Conservation (phyloP, 1,140 invertebrate genomes). For the Condylostylus longicornis region DNA sequence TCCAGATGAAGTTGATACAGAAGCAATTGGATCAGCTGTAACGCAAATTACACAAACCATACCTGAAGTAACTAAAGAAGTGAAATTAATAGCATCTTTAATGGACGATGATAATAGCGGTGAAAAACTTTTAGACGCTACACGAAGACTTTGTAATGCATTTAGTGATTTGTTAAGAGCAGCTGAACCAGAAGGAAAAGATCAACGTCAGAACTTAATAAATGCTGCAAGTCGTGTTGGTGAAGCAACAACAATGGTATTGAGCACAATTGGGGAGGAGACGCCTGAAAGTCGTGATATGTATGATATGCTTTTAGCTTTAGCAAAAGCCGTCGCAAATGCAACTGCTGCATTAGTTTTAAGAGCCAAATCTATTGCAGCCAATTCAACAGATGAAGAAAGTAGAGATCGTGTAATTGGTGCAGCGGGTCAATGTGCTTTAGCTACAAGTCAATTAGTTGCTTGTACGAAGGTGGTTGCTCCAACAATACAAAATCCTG, state of each 20-base stretch:
- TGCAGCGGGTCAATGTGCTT: slow-evolving; percentile 88
- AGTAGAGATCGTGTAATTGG: slow-evolving; percentile 81
- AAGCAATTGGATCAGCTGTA: slow-evolving; percentile 91
- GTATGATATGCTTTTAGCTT: slow-evolving; percentile 68
- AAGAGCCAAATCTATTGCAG: slow-evolving; percentile 86
- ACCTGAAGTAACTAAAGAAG: slow-evolving; percentile 88
- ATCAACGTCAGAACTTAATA: slow-evolving; percentile 82
- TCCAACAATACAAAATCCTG: slow-evolving; percentile 70
- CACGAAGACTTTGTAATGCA: slow-evolving; percentile 77
- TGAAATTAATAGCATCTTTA: slow-evolving; percentile 86
- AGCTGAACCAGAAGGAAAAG: slow-evolving; percentile 83
- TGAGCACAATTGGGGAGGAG: slow-evolving; percentile 90
- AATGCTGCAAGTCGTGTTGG: slow-evolving; percentile 90
- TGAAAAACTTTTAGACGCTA: slow-evolving; percentile 78
- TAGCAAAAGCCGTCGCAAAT: slow-evolving; percentile 93
- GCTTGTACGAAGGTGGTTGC: slow-evolving; percentile 92
- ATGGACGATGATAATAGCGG: slow-evolving; percentile 74
- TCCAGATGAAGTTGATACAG: slow-evolving; percentile 75
- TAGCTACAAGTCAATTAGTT: slow-evolving; percentile 93
- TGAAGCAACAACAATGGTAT: slow-evolving; percentile 84
- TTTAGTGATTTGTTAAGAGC: slow-evolving; percentile 90
- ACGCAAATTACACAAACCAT: slow-evolving; percentile 92
- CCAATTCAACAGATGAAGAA: slow-evolving; percentile 61
- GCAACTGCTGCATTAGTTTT: slow-evolving; percentile 88
- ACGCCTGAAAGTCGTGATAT: slow-evolving; percentile 61